Conservation (phyloP, 2,888 invertebrate genomes). For the Philereme vetulata region DNA sequence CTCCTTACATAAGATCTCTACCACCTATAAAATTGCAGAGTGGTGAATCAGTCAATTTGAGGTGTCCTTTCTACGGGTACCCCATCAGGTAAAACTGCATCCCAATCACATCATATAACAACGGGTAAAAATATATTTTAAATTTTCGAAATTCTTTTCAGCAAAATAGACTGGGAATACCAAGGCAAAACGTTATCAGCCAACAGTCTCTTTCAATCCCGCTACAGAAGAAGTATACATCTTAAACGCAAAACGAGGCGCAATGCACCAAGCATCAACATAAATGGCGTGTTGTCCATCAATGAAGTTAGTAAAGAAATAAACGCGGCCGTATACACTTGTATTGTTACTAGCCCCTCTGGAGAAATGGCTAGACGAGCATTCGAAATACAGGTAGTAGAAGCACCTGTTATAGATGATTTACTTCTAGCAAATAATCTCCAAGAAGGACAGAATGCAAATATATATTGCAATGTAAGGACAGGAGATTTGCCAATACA, state of each 20-base stretch:
- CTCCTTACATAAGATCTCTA: slow-evolving; percentile 89
- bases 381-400: slow-evolving; percentile 88
- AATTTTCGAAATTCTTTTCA: slow-evolving; percentile 33
- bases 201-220: slow-evolving; percentile 65
- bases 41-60: slow-evolving; percentile 88
- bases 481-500: slow-evolving; percentile 88
- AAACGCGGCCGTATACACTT: slow-evolving; percentile 91
- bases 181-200: slow-evolving; percentile 68
- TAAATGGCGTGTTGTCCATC: slow-evolving; percentile 84
- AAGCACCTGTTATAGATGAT: slow-evolving; percentile 92
- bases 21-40: slow-evolving; percentile 91
- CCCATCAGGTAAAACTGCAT: slow-evolving; percentile 85
- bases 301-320: slow-evolving; percentile 85
- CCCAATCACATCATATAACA: background rate
- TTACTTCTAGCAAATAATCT: slow-evolving; percentile 91
- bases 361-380: slow-evolving; percentile 83
- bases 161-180: slow-evolving; percentile 80
- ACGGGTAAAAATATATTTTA: background rate
- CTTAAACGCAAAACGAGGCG: slow-evolving; percentile 57
- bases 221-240: slow-evolving; percentile 60
- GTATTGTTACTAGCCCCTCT: slow-evolving; percentile 89
- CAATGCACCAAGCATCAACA: slow-evolving; percentile 63
- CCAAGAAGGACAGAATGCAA: slow-evolving; percentile 92
- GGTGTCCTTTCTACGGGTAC: slow-evolving; percentile 94
- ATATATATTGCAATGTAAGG: slow-evolving; percentile 91